These are phyloP conservation scores for Bombus impatiens DNA, from an alignment of 1,140 invertebrate species.

Conservation along the genomic window DNA sequence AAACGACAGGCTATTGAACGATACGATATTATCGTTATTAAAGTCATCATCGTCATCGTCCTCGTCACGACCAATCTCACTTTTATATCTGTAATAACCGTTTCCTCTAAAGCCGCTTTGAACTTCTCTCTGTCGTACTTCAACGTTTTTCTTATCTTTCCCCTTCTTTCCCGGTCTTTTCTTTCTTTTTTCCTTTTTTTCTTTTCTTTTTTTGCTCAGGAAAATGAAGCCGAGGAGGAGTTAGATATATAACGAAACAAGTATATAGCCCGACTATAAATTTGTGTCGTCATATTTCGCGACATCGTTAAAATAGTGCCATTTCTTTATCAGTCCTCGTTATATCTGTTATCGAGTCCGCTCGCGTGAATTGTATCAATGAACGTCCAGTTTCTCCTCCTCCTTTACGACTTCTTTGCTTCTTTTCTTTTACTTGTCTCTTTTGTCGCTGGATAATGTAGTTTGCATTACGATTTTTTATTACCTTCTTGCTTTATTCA, in stretches of 20 bases:
- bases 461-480: neutral
- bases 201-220: neutral
- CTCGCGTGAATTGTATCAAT: slow-evolving; percentile 12
- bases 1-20: slow-evolving; percentile 8
- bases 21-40: slow-evolving; percentile 15
- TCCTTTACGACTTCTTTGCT: neutral
- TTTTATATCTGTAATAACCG: slow-evolving; percentile 41
- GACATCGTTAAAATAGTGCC: slow-evolving; percentile 28
- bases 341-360: slow-evolving; percentile 9
- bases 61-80: slow-evolving; percentile 2
- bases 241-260: neutral
- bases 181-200: neutral
- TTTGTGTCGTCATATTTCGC: slow-evolving; percentile 22
- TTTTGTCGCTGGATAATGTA: neutral
- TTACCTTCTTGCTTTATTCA: too few species aligned
- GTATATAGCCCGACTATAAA: slow-evolving; percentile 17
- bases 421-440: neutral
- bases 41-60: slow-evolving; percentile 32
- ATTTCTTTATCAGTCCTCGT: slow-evolving; percentile 29
- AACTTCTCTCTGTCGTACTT: neutral
- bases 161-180: neutral
- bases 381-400: neutral
- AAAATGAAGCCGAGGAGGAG: neutral
- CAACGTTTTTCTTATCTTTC: neutral
- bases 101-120: slow-evolving; percentile 22